A percentile compares a stretch with the other conserved stretches of the same genome.
phyloP scores from a whole-genome alignment of 2,797 vertebrate species.

The Pangasius macronema region DNA sequence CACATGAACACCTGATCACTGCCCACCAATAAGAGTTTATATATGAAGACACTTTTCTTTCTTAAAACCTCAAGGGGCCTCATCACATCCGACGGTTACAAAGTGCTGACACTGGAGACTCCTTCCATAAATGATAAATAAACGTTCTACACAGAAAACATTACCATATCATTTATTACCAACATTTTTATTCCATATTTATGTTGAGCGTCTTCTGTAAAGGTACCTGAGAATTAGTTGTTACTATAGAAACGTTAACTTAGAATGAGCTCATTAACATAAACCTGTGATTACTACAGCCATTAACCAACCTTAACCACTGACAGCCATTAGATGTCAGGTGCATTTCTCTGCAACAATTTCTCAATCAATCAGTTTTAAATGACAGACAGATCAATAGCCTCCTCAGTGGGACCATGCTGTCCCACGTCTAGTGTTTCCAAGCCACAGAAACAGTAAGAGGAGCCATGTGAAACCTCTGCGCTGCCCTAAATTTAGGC shows the following conservation, averaged over 20 bases:
- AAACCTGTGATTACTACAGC: not conserved
- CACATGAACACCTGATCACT: not conserved
- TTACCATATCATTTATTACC: not conserved
- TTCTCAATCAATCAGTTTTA: conserved; percentile 39
- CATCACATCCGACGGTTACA: not conserved
- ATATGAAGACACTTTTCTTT: not conserved
- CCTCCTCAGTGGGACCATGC: conserved; percentile 10
- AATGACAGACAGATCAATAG: conserved; percentile 40
- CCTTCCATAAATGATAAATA: not conserved
- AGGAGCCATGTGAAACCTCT: not conserved
- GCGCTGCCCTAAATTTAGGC: conserved; percentile 10
- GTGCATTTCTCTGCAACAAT: not conserved
- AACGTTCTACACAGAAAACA: not conserved
- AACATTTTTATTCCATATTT: not conserved
- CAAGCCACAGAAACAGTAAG: not conserved
- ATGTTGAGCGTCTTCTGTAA: not conserved
- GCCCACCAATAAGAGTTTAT: not conserved
- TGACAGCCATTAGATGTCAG: not conserved
- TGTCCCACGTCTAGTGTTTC: conserved; percentile 34
- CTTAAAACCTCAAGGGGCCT: not conserved
- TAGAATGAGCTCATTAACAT: not conserved
- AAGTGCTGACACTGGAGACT: not conserved
- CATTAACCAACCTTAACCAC: not conserved
- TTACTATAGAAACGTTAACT: not conserved
- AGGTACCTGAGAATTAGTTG: not conserved